Conservation (phyloP, 1,140 invertebrate species). For the Reticulitermes speratus region DNA sequence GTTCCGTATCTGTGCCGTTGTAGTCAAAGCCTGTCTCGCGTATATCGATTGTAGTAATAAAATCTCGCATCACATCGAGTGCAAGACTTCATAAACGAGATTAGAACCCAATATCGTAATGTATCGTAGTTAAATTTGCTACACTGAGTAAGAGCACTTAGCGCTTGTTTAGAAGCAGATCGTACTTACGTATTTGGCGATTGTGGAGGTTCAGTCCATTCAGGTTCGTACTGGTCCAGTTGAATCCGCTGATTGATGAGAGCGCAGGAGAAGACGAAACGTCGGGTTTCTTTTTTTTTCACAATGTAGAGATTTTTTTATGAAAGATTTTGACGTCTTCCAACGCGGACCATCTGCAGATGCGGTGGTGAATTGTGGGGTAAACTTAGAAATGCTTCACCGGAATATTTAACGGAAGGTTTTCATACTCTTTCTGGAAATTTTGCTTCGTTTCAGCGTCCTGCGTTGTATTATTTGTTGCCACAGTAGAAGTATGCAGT, state of each 20-base stretch:
- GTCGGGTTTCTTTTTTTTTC: too few species aligned
- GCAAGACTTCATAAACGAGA: not conserved
- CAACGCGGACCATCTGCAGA: not conserved
- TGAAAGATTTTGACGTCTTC: not conserved
- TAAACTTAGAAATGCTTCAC: not conserved
- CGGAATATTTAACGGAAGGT: not conserved
- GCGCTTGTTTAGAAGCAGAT: not conserved
- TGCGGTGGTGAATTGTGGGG: not conserved
- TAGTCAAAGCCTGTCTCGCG: not conserved
- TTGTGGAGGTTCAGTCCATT: not conserved
- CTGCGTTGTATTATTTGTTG: not conserved
- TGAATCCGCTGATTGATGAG: not conserved
- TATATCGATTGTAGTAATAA: not conserved
- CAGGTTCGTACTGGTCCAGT: not conserved
- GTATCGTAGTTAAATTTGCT: too few species aligned
- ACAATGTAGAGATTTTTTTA: too few species aligned
- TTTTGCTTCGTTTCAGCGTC: not conserved
- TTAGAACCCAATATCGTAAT: too few species aligned
- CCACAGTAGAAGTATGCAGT: not conserved
- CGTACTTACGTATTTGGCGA: not conserved
- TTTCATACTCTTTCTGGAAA: not conserved
- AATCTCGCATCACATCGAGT: not conserved
- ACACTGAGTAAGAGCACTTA: not conserved
- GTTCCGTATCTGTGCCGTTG: not conserved
- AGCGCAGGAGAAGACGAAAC: too few species aligned